Percentiles rank a stretch among this genome's conserved stretches.
Evolutionary conservation across 2,797 vertebrate species (phyloP).

Genomic region (Sebastes hopkinsi): DNA sequence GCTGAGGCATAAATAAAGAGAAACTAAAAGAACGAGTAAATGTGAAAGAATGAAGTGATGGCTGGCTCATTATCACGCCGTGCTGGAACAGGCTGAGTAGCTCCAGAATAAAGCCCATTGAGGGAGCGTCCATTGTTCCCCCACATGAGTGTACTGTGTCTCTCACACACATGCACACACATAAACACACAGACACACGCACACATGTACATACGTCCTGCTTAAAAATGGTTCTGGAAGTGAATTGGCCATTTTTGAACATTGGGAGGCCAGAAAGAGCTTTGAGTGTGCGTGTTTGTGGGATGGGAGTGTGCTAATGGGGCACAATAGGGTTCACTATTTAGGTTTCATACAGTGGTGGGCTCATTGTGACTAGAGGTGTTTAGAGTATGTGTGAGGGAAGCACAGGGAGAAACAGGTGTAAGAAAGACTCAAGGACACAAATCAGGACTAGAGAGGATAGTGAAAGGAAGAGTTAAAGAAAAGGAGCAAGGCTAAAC

Average conservation of each 20-base stretch:
- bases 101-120: slow-evolving; percentile 83
- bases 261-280: slow-evolving; percentile 56
- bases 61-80: slow-evolving; percentile 43
- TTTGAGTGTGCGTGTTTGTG: slow-evolving; percentile 28
- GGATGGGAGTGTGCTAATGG: slow-evolving; percentile 2
- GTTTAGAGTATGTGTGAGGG: slow-evolving; percentile 21
- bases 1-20: slow-evolving; percentile 16
- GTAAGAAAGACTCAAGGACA: slow-evolving; percentile 12
- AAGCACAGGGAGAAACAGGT: slow-evolving; percentile 8
- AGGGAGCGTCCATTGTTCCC: slow-evolving; percentile 73
- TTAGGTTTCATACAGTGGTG: slow-evolving; percentile 40
- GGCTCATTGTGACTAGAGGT: slow-evolving; percentile 19
- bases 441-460: background rate
- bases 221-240: slow-evolving; percentile 72
- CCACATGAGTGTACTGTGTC: slow-evolving; percentile 29
- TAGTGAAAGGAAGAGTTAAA: background rate
- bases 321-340: slow-evolving; percentile 47
- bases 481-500: background rate
- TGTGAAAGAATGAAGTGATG: slow-evolving; percentile 50
- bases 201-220: slow-evolving; percentile 21
- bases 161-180: slow-evolving; percentile 19
- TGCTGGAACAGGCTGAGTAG: slow-evolving; percentile 74
- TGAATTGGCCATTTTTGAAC: slow-evolving; percentile 59
- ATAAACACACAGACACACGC: slow-evolving; percentile 16
- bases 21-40: slow-evolving; percentile 35